These are phyloP conservation scores for Hippoglossus hippoglossus DNA, from an alignment of 2,797 vertebrate genomes.

Conservation along the genomic window DNA sequence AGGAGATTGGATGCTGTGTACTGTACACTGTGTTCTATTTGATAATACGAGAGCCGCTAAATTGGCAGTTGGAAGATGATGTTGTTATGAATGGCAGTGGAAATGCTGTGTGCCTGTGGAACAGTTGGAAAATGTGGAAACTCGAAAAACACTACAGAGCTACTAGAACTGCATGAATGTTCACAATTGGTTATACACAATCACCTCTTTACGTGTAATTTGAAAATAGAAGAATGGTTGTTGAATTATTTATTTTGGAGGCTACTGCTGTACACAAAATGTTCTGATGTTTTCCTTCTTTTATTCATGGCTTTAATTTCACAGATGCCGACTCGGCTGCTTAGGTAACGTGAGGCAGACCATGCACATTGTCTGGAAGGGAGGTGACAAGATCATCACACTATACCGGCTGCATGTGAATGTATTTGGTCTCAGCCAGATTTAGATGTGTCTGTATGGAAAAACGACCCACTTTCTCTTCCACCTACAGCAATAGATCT, in stretches of 20 bases:
- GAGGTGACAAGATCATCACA: slow-evolving; percentile 17
- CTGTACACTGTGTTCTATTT: slow-evolving; percentile 64
- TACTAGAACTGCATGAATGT: slow-evolving; percentile 30
- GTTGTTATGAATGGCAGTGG: slow-evolving; percentile 51
- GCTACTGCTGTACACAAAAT: slow-evolving; percentile 24
- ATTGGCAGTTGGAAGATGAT: slow-evolving; percentile 64
- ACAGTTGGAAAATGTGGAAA: slow-evolving; percentile 34
- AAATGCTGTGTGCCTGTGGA: slow-evolving; percentile 45
- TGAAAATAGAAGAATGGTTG: slow-evolving; percentile 39
- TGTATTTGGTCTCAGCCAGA: too few relatives aligned
- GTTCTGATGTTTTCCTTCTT: slow-evolving; percentile 14
- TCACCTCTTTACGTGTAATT: slow-evolving; percentile 54
- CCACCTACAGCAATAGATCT: too few relatives aligned
- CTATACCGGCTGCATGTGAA: too few relatives aligned
- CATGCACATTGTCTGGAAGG: slow-evolving; percentile 11
- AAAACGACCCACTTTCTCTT: too few relatives aligned
- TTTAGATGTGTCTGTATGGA: too few relatives aligned
- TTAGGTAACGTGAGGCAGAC: slow-evolving; percentile 14
- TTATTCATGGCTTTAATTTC: slow-evolving; percentile 44
- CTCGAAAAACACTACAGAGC: slow-evolving; percentile 29
- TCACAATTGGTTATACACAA: slow-evolving; percentile 41
- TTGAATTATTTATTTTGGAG: slow-evolving; percentile 58
- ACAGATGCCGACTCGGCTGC: slow-evolving; percentile 11
- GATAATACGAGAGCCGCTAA: slow-evolving; percentile 49
- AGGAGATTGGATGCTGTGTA: slow-evolving; percentile 57